Conservation (phyloP, 2,113 vertebrate genomes). For the Semnornis frantzii region DNA sequence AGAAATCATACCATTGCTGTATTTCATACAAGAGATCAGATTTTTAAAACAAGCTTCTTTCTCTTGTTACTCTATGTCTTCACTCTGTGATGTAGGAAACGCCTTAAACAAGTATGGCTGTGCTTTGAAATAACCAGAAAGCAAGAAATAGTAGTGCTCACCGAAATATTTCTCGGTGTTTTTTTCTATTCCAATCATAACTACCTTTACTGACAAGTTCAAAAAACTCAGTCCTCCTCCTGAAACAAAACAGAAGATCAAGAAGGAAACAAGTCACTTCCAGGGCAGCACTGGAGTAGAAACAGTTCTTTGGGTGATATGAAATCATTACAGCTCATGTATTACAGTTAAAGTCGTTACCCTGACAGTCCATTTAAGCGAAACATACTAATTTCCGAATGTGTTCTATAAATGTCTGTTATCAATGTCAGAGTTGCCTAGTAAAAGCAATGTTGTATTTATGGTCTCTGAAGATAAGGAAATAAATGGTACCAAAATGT, state of each 20-base stretch:
- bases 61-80: not conserved
- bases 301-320: slow-evolving; percentile 30
- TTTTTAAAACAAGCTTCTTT: not conserved
- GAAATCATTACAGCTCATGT: slow-evolving; percentile 48
- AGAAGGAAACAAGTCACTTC: slow-evolving; percentile 39
- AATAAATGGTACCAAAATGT: slow-evolving; percentile 48
- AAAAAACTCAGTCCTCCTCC: slow-evolving; percentile 94
- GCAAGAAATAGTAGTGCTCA: slow-evolving; percentile 34
- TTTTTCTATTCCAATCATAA: slow-evolving; percentile 94
- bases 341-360: slow-evolving; percentile 71
- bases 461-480: slow-evolving; percentile 20
- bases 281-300: slow-evolving; percentile 38
- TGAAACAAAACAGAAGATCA: slow-evolving; percentile 73
- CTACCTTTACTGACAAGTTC: slow-evolving; percentile 93
- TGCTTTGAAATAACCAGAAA: slow-evolving; percentile 31
- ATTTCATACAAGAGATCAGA: not conserved
- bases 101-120: not conserved
- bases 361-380: slow-evolving; percentile 73
- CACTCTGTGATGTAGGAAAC: not conserved
- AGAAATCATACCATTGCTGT: not conserved
- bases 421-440: slow-evolving; percentile 51
- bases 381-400: slow-evolving; percentile 73
- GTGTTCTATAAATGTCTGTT: slow-evolving; percentile 63
- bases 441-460: slow-evolving; percentile 56
- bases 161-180: slow-evolving; percentile 95